Base-by-base conservation (phyloP, 2,888 invertebrate species). In the Ochlodes sylvanus region DNA sequence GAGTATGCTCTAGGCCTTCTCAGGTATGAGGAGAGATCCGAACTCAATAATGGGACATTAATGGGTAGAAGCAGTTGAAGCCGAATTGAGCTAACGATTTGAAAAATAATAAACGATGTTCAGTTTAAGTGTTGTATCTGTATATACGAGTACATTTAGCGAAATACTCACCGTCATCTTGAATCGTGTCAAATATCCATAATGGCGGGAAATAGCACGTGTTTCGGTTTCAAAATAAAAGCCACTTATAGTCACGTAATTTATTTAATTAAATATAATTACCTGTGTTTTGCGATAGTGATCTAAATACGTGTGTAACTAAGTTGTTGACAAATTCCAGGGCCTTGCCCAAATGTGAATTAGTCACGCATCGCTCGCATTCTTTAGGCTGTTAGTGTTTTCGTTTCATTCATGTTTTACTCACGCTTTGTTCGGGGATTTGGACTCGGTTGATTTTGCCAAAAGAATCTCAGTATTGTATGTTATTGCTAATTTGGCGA, bases 341-440 rank as follows among this genome's bases (percentile, higher is more conserved):
- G 57, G 57, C 14, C 38, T 15, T 17, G 12, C 12, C 12, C 19
- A 19, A 41, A 41, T 34, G 41, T 41, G 38, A 2, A 57, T 57
- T 41, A n/a, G 19, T 19, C 57, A 57, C 57, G 57, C 57, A 38
- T 19, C 17, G 56, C 17, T n/a, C 15, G 41, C 38, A 57, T 57
- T 57, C 57, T 34, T 41, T 6, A 15, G 19, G 7, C n/a, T 14
- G n/a, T 54, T 54, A 54, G 52, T 54, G 21, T 21, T 27, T 27
- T 56, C 34, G 34, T 38, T 57, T 57, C 57, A 57, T 57, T 57
- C 57, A 57, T 57, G 57, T 5, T 19, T 41, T 57, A 41, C 57
- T 57, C 57, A 19, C 17, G 41, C 17, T 57, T 57, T 14, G 19
- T 57, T 41, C 14, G 55, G 32, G 27, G 17, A 38, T 12, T 38